Evolutionary conservation across 2,888 invertebrate species (phyloP), one percentile per base, ranked within the genome.

Genomic region (Mellilla xanthometata): DNA sequence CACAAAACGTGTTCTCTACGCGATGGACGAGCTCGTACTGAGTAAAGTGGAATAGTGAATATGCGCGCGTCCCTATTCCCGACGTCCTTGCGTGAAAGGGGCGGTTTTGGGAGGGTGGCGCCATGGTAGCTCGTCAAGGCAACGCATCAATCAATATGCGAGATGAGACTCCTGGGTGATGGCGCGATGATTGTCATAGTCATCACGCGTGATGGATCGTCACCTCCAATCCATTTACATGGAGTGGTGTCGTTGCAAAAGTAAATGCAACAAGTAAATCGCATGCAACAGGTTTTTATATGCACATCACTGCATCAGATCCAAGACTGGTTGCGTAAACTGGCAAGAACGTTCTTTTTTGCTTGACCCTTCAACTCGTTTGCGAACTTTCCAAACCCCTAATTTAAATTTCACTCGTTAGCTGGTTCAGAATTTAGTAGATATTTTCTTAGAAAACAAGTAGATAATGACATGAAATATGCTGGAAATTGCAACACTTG

Each of bases 21-120:
- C 78, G 65, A 64, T 72, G 67, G 70, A 60, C 65, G 73, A 73
- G 67, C 79, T 76, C 70, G 76, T 68, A 86, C 85, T 85, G 81
- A 79, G 48, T 64, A 58, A 58, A 65, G 55, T 60, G 58, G 65
- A 64, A 66, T 68, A 62, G 75, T 75, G 76, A 79, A 76, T 76
- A 76, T 87, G 88, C 89, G 88, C 83, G 82, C 81, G 79, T 84
- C 85, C 87, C 85, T 84, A 71, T 81, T 86, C 87, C 86, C 81
- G 50, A 69, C 78, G 83, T 81, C 82, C 87, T 86, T 84, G 83
- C 73, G 74, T 81, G 68, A 75, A 81, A 80, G 85, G 88, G 89
- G 85, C 76, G 81, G 83, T 63, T 78, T 75, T 60, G 70, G 49
- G 72, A 75, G 89, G 88, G 86, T 86, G 87, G 83, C 81, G 81